Evolutionary conservation across 2,888 invertebrate genomes (phyloP).

Genomic region (Plebejus anna): DNA sequence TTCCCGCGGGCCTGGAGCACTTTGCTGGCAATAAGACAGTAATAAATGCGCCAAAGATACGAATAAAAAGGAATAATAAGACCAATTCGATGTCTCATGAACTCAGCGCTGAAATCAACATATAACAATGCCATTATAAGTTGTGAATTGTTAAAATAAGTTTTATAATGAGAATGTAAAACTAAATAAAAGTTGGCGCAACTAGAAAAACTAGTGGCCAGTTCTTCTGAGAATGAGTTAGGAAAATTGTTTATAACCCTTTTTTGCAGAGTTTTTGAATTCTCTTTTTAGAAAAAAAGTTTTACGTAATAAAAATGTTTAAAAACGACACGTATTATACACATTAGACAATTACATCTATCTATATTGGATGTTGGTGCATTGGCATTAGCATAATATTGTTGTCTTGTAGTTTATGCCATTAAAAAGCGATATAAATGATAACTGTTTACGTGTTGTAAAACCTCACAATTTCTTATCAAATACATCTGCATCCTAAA

Average conservation of each 20-base stretch:
- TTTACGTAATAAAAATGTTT: neutral
- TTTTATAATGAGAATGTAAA: constrained; percentile 17
- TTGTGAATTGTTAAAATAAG: constrained; percentile 12
- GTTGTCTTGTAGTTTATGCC: no score
- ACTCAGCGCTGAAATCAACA: constrained; percentile 44
- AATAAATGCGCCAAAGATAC: constrained; percentile 74
- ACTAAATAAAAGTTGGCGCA: neutral
- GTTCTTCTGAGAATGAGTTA: neutral
- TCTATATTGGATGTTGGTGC: no score
- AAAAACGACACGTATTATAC: no score
- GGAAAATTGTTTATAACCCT: neutral
- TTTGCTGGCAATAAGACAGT: constrained; percentile 76
- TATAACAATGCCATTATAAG: constrained; percentile 41
- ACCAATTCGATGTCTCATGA: constrained; percentile 65
- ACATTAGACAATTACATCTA: no score
- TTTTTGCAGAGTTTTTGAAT: neutral
- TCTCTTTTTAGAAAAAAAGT: neutral
- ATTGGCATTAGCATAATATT: no score
- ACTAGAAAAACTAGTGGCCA: neutral
- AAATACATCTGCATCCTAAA: neutral
- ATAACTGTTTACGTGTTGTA: neutral
- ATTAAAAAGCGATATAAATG: no score
- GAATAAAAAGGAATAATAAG: constrained; percentile 71
- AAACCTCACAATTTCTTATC: neutral
- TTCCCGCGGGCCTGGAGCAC: constrained; percentile 64